These are phyloP conservation scores for Charaxes varanes DNA, from an alignment of 1,140 invertebrate genomes.

Conservation along the genomic window DNA sequence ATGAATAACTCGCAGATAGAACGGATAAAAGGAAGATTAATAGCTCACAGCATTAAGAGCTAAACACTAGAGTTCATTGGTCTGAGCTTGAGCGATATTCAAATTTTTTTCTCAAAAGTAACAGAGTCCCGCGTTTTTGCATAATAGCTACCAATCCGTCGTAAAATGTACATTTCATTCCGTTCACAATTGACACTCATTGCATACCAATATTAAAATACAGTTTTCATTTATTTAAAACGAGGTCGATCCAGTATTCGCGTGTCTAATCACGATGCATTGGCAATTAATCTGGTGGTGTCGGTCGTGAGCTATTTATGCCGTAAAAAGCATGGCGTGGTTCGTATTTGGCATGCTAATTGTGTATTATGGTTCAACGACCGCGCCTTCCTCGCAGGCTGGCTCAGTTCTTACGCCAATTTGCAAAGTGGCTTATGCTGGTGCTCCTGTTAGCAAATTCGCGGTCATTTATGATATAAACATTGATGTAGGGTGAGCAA, in stretches of 20 bases:
- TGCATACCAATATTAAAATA: slow-evolving; percentile 6
- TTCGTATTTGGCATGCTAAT: slow-evolving; percentile 68
- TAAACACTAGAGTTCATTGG: too few species aligned
- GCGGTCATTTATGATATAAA: slow-evolving; percentile 4
- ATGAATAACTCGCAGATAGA: too few species aligned
- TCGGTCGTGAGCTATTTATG: slow-evolving; percentile 61
- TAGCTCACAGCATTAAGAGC: too few species aligned
- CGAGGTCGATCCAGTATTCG: slow-evolving; percentile 20
- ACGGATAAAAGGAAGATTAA: too few species aligned
- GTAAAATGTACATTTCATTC: not conserved
- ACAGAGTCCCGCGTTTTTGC: not conserved
- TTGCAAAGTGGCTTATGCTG: slow-evolving; percentile 39
- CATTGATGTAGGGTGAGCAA: too few species aligned
- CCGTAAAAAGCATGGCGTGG: slow-evolving; percentile 45
- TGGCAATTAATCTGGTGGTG: slow-evolving; percentile 48
- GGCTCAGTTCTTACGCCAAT: slow-evolving; percentile 45
- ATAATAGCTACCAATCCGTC: not conserved
- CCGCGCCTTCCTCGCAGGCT: slow-evolving; percentile 38
- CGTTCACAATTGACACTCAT: not conserved
- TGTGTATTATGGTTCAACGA: slow-evolving; percentile 67
- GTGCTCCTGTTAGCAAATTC: slow-evolving; percentile 11
- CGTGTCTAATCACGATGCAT: slow-evolving; percentile 33
- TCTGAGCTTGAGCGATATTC: too few species aligned
- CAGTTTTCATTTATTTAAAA: slow-evolving; percentile 16
- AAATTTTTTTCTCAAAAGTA: slow-evolving; percentile 5